phyloP scores from a whole-genome alignment of 2,113 vertebrate genomes.

The Forbesichthys agassizii region DNA sequence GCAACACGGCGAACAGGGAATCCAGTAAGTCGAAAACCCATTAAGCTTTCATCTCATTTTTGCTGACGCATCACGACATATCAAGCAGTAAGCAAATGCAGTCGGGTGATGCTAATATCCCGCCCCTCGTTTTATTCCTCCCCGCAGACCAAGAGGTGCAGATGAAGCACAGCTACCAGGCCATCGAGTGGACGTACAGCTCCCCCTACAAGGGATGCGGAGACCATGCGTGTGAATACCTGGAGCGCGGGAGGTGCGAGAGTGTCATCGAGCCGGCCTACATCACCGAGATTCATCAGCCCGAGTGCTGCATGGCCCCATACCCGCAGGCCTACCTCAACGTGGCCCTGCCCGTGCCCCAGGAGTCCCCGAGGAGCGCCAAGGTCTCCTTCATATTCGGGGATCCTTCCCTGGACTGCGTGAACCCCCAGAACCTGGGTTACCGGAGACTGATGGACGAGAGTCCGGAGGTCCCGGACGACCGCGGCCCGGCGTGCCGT shows the following conservation, averaged over 20 bases:
- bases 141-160: conserved; percentile 80
- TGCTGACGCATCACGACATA: not conserved
- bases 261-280: conserved; percentile 84
- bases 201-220: conserved; percentile 83
- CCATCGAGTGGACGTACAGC: conserved; percentile 91
- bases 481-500: conserved; percentile 83
- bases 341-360: conserved; percentile 84
- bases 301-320: conserved; percentile 77
- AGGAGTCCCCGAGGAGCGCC: conserved; percentile 88
- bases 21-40: conserved; percentile 56
- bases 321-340: conserved; percentile 81
- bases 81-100: no score
- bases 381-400: conserved; percentile 99
- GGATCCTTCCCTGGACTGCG: conserved; percentile 84
- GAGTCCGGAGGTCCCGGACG: conserved; percentile 86
- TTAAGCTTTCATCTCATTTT: not conserved
- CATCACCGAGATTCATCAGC: conserved; percentile 83
- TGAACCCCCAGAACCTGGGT: conserved; percentile 89
- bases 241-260: conserved; percentile 79
- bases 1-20: conserved; percentile 76
- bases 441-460: conserved; percentile 95
- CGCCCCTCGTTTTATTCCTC: conserved; percentile 44
- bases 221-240: conserved; percentile 80
- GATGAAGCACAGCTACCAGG: conserved; percentile 85
- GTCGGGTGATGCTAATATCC: not conserved